A percentile compares a stretch with the other conserved stretches of the same genome.
These are phyloP conservation scores for Delia radicum DNA, from an alignment of 1,140 invertebrate genomes.

Conservation along the genomic window DNA sequence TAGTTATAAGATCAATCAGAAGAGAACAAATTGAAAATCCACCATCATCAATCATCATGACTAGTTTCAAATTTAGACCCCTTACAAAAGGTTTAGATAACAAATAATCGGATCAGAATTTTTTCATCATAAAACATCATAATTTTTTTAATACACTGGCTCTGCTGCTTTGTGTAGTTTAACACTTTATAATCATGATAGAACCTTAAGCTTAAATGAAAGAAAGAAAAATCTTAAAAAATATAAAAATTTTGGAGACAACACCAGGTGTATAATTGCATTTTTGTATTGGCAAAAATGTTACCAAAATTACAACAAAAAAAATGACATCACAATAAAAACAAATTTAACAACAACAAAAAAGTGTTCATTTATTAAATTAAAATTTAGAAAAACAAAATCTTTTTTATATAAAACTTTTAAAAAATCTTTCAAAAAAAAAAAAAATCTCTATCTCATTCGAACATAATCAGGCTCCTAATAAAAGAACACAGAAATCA, in stretches of 20 bases:
- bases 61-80: conserved; percentile 7
- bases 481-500: conserved; percentile 11
- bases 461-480: background rate
- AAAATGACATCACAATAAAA: conserved; percentile 3
- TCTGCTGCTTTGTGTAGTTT: conserved; percentile 11
- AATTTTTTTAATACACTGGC: conserved; percentile 19
- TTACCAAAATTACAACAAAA: background rate
- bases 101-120: background rate
- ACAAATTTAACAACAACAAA: background rate
- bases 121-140: background rate
- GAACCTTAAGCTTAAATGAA: conserved; percentile 21
- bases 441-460: conserved; percentile 3
- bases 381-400: conserved; percentile 2
- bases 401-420: background rate
- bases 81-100: background rate
- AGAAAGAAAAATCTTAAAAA: conserved; percentile 7
- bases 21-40: background rate
- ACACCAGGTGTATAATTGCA: conserved; percentile 22
- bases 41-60: background rate
- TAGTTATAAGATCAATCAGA: conserved; percentile 12
- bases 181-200: conserved; percentile 19
- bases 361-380: conserved; percentile 5
- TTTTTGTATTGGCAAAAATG: conserved; percentile 10
- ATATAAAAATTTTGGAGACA: conserved; percentile 18
- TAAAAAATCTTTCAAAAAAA: background rate